Base-by-base conservation (phyloP, 2,888 invertebrate genomes). In the Venustoraphidia nigricollis region DNA sequence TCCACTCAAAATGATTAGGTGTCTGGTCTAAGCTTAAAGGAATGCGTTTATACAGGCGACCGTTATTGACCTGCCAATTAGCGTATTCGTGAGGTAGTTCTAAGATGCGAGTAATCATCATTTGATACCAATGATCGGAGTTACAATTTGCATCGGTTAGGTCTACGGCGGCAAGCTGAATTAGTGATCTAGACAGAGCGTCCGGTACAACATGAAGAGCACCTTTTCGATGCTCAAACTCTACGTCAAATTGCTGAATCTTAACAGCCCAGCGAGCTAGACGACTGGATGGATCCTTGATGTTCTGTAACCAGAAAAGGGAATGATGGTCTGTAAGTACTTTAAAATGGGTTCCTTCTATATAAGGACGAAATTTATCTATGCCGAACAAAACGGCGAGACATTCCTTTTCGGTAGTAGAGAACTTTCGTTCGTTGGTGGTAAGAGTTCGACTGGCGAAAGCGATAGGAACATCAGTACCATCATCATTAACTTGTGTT, bases 311-410 rank as follows among this genome's bases (percentile, higher is more conserved):
- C 56, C 56, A 57, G 13, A 53, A 41, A 2, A 60, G 41, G 3
- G 55, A 52, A 35, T 49, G 44, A 36, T 58, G 57, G 43, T 58
- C 57, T 9, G 56, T 60, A 1, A 58, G 51, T 1, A 59, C 58
- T 2, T 43, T 54, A 40, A 60, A 60, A 2, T 47, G 41, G 9
- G 46, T 43, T 5, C 56, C 56, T 44, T 57, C 52, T 8, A 55
- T 34, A 48, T 56, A 56, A 11, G 52, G 47, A 34, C 52, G 9
- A 42, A 56, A 56, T 13, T 54, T 51, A n/a, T 52, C 47, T 6
- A 56, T 45, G 0, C 47, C 41, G 36, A 51, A 47, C 5, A 53
- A 4, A 1, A 53, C 50, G 3, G 53, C 52, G 2, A 51, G 27
- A 45, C 48, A 50, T 44, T 56, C 53, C 35, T 41, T 43, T 17